A percentile compares a stretch with the other conserved stretches of the same genome.
phyloP scores from a whole-genome alignment of 2,888 invertebrate genomes.

The Sphaerophoria taeniata region DNA sequence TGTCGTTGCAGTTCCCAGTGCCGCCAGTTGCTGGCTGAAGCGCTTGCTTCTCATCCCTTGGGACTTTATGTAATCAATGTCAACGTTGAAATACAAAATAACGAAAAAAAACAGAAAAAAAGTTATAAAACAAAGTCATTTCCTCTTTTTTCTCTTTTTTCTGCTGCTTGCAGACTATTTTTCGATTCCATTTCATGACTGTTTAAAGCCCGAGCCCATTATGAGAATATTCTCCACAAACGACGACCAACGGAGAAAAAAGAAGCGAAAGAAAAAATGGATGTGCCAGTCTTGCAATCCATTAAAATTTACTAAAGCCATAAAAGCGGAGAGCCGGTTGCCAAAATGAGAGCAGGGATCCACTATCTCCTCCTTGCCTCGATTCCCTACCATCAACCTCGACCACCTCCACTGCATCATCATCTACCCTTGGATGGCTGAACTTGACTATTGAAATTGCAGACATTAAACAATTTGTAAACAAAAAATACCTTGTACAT shows the following conservation, averaged over 20 bases:
- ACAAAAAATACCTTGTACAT: not conserved
- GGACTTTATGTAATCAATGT: slow-evolving; percentile 72
- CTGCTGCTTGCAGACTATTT: slow-evolving; percentile 23
- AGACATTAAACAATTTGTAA: slow-evolving; percentile 55
- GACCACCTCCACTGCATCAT: slow-evolving; percentile 27
- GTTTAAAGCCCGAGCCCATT: slow-evolving; percentile 65
- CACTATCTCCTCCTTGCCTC: not conserved
- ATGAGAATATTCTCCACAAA: slow-evolving; percentile 57
- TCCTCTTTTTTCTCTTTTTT: slow-evolving; percentile 54
- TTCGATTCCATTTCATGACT: slow-evolving; percentile 29
- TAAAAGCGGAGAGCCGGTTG: slow-evolving; percentile 3
- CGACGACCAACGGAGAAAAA: not conserved
- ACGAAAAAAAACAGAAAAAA: slow-evolving; percentile 10
- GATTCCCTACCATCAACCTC: not conserved
- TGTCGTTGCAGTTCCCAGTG: not conserved
- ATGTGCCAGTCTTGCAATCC: slow-evolving; percentile 55
- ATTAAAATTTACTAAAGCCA: slow-evolving; percentile 57
- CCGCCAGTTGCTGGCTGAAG: not conserved
- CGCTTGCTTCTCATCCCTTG: slow-evolving; percentile 51
- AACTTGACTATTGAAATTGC: slow-evolving; percentile 74
- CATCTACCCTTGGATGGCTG: slow-evolving; percentile 46
- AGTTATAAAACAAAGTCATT: slow-evolving; percentile 49
- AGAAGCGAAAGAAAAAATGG: slow-evolving; percentile 10
- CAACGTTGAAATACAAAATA: slow-evolving; percentile 45
- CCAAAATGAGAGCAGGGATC: not conserved